These are phyloP conservation scores for Petrolisthes manimaculis DNA, from an alignment of 2,888 invertebrate species.

Conservation along the genomic window DNA sequence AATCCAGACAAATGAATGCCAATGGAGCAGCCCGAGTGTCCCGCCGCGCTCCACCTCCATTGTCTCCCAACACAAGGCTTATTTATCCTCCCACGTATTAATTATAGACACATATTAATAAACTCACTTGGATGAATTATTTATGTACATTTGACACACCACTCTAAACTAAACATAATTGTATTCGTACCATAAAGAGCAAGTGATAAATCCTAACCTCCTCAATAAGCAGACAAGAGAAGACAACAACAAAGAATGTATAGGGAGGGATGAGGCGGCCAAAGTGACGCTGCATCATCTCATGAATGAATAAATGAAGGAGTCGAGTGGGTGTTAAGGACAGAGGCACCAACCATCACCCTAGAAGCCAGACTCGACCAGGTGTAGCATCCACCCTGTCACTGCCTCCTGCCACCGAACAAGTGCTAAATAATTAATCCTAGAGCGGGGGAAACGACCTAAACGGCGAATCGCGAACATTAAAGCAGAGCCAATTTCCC, in stretches of 20 bases:
- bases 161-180: constrained; percentile 37
- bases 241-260: constrained; percentile 15
- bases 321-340: neutral
- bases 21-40: constrained; percentile 31
- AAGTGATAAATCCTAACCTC: constrained; percentile 39
- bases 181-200: constrained; percentile 36
- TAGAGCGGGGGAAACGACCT: neutral
- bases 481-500: constrained; percentile 48
- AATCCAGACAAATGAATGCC: constrained; percentile 63
- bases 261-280: constrained; percentile 26
- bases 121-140: constrained; percentile 38
- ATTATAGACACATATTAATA: constrained; percentile 42
- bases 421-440: neutral
- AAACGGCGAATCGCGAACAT: constrained; percentile 53
- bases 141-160: constrained; percentile 30
- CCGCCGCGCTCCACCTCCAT: constrained; percentile 43
- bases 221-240: constrained; percentile 29
- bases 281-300: constrained; percentile 48
- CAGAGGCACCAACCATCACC: neutral
- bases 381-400: neutral
- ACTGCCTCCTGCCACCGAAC: neutral
- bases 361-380: neutral
- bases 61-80: constrained; percentile 26
- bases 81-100: constrained; percentile 21
- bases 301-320: constrained; percentile 24